Conservation (phyloP, 2,888 invertebrate species). For the Tryphoninae sp. region DNA sequence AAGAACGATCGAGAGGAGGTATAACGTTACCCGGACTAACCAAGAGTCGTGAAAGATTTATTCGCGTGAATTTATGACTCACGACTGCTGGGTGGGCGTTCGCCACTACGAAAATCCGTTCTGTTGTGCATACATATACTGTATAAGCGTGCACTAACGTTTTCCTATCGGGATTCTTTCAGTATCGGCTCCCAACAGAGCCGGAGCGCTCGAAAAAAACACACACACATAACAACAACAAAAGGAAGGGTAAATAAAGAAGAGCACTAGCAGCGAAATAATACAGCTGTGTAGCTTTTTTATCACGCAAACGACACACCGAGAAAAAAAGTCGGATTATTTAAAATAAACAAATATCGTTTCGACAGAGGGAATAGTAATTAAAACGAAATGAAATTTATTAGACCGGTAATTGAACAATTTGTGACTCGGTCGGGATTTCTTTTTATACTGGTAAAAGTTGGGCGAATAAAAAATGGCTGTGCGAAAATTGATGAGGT, state of each 20-base stretch:
- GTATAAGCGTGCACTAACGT: conserved; percentile 43
- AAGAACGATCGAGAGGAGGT: conserved; percentile 54
- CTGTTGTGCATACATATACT: conserved; percentile 9
- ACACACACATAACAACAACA: not conserved
- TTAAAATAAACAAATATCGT: not conserved
- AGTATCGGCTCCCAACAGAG: conserved; percentile 52
- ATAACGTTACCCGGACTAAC: conserved; percentile 57
- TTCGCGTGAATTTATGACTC: conserved; percentile 64
- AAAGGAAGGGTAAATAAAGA: conserved; percentile 11
- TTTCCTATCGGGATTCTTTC: conserved; percentile 54
- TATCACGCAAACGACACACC: not conserved
- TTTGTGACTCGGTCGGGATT: not conserved
- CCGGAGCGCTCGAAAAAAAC: conserved; percentile 1
- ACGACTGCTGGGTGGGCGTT: conserved; percentile 23
- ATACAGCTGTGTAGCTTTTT: conserved; percentile 1
- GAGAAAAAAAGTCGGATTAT: not conserved
- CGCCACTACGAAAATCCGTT: conserved; percentile 18
- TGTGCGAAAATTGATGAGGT: too few relatives aligned
- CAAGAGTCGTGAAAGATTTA: conserved; percentile 61
- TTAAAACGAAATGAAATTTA: not conserved
- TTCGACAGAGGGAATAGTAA: not conserved
- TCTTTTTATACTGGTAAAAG: too few relatives aligned
- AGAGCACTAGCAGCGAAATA: conserved; percentile 17
- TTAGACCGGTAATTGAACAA: not conserved
- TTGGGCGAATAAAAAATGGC: not conserved